These are phyloP conservation scores for Eira barbara DNA, from an alignment of 2,113 vertebrate genomes.

Conservation along the genomic window DNA sequence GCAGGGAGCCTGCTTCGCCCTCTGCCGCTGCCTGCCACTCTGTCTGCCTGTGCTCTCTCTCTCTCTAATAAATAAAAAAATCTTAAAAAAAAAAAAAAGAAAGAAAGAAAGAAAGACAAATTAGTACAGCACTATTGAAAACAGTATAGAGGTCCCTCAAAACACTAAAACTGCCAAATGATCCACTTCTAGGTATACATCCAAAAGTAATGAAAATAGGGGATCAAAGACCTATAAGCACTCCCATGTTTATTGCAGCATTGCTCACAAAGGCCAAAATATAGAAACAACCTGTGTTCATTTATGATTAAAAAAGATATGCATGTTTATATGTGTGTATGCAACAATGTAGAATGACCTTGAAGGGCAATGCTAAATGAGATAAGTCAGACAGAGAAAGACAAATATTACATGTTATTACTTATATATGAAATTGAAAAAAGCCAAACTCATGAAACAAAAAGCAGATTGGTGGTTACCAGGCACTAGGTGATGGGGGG, in stretches of 20 bases:
- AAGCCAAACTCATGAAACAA: neutral
- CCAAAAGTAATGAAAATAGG: slow-evolving; percentile 5
- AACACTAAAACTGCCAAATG: neutral
- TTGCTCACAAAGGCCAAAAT: neutral
- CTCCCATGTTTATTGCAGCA: neutral
- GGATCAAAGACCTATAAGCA: neutral
- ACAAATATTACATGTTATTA: neutral
- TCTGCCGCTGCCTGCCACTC: too few species aligned
- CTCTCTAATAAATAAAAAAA: too few species aligned
- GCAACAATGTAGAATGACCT: neutral
- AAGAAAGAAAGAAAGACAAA: neutral
- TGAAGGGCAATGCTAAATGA: neutral
- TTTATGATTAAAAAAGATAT: neutral
- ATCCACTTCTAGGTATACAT: neutral
- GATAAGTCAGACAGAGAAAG: neutral
- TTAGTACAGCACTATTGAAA: neutral
- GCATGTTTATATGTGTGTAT: neutral
- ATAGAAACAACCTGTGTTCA: neutral
- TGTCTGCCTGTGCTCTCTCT: too few species aligned
- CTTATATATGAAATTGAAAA: neutral
- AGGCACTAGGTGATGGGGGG: neutral
- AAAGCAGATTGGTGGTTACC: neutral
- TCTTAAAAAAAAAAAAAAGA: too few species aligned
- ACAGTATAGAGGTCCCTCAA: neutral
- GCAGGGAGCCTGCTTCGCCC: too few species aligned